Percentiles rank a stretch among this genome's conserved stretches.
phyloP scores from a whole-genome alignment of 1,140 invertebrate species.

The Cydia pomonella region DNA sequence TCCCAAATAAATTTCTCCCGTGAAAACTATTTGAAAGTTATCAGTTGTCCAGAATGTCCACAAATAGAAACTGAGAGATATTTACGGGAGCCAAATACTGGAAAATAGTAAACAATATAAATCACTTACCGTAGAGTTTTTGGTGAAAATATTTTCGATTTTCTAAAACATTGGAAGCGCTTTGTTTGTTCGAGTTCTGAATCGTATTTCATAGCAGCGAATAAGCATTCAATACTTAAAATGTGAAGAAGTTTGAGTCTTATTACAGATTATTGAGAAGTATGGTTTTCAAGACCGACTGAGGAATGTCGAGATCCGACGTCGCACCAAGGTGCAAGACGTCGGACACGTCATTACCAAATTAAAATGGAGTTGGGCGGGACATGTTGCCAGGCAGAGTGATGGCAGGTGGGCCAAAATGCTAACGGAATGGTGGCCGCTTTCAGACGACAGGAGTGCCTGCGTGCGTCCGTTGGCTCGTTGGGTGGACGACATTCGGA shows the following conservation, averaged over 20 bases:
- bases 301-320: too few relatives aligned
- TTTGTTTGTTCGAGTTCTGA: not conserved
- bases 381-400: too few relatives aligned
- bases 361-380: too few relatives aligned
- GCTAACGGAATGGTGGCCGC: too few relatives aligned
- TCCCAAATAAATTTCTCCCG: slow-evolving; percentile 1
- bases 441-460: too few relatives aligned
- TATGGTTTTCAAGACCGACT: too few relatives aligned
- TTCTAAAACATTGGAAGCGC: not conserved
- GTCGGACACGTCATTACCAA: too few relatives aligned
- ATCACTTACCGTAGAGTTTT: slow-evolving; percentile 1
- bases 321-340: too few relatives aligned
- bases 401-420: too few relatives aligned
- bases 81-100: slow-evolving; percentile 27
- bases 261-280: not conserved
- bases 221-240: not conserved
- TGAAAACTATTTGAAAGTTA: slow-evolving; percentile 2
- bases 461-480: too few relatives aligned
- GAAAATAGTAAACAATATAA: slow-evolving; percentile 32
- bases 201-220: not conserved
- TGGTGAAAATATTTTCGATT: slow-evolving; percentile 23
- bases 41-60: not conserved
- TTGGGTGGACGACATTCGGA: too few relatives aligned
- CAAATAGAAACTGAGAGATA: not conserved
- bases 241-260: not conserved